Conservation (phyloP, 2,888 invertebrate species). For the Stenolophus ochropezus region DNA sequence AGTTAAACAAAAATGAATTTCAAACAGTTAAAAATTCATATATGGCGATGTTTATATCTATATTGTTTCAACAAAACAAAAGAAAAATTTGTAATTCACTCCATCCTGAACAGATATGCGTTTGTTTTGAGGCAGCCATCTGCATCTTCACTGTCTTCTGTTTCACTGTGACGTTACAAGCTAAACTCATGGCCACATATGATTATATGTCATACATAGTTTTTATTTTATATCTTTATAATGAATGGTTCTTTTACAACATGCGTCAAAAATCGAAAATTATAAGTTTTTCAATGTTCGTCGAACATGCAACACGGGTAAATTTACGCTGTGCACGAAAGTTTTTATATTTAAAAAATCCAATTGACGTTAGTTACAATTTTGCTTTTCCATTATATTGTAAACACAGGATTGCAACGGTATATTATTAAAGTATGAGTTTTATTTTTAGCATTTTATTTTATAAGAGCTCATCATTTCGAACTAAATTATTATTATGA, state of each 20-base stretch:
- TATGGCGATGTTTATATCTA: background rate
- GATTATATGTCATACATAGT: background rate
- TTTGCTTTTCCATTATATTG: too few species aligned
- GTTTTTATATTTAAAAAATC: too few species aligned
- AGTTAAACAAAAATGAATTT: too few species aligned
- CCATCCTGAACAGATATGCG: background rate
- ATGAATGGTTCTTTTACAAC: background rate
- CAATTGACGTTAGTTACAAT: too few species aligned
- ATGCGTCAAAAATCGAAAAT: background rate
- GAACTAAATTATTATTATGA: too few species aligned
- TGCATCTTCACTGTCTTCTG: background rate
- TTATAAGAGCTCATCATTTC: too few species aligned
- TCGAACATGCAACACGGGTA: background rate
- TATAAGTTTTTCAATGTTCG: background rate
- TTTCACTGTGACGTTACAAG: background rate
- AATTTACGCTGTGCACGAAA: background rate
- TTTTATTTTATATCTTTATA: background rate
- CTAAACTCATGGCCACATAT: background rate
- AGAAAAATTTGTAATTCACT: constrained; percentile 2
- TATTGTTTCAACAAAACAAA: constrained; percentile 12
- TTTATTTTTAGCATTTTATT: too few species aligned
- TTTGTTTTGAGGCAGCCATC: constrained; percentile 9
- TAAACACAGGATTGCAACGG: too few species aligned
- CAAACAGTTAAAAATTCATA: background rate
- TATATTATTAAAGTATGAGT: too few species aligned